These are phyloP conservation scores for Percopsis transmontana DNA, from an alignment of 2,113 vertebrate genomes.

Conservation along the genomic window DNA sequence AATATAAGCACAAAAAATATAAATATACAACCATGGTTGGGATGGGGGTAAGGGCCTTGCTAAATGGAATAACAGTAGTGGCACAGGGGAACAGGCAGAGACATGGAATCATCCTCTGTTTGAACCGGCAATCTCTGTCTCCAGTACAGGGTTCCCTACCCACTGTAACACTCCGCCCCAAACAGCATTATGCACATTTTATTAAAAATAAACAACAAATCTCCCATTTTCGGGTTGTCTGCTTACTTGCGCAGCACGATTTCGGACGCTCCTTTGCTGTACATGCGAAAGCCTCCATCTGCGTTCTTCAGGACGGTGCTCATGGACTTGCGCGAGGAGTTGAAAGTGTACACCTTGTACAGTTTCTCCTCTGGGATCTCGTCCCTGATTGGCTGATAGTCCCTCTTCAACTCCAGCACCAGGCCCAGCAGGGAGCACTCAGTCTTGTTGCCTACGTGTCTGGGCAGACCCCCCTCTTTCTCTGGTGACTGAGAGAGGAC, in stretches of 20 bases:
- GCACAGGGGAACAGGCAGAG: too few species aligned
- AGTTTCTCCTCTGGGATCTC: constrained; percentile 94
- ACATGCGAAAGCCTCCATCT: constrained; percentile 88
- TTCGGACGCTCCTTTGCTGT: constrained; percentile 98
- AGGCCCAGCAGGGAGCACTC: constrained; percentile 92
- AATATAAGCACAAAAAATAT: too few species aligned
- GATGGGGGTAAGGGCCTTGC: too few species aligned
- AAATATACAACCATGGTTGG: too few species aligned
- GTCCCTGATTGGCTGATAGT: constrained; percentile 90
- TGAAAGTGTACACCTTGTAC: constrained; percentile 98
- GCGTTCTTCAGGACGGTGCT: constrained; percentile 89
- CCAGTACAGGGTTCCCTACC: too few species aligned
- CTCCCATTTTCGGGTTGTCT: neutral
- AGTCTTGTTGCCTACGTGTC: constrained; percentile 97
- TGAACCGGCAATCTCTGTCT: too few species aligned
- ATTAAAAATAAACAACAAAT: too few species aligned
- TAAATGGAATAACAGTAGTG: too few species aligned
- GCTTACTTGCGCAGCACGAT: constrained; percentile 96
- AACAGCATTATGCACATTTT: too few species aligned
- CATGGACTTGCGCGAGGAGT: constrained; percentile 96
- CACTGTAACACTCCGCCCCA: too few species aligned
- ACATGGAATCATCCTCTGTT: too few species aligned
- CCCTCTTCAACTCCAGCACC: constrained; percentile 88
- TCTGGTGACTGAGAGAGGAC: constrained; percentile 83
- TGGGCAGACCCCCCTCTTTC: constrained; percentile 91